Base-by-base conservation (phyloP, 2,797 vertebrate genomes). In the Benthosema pterotum region DNA sequence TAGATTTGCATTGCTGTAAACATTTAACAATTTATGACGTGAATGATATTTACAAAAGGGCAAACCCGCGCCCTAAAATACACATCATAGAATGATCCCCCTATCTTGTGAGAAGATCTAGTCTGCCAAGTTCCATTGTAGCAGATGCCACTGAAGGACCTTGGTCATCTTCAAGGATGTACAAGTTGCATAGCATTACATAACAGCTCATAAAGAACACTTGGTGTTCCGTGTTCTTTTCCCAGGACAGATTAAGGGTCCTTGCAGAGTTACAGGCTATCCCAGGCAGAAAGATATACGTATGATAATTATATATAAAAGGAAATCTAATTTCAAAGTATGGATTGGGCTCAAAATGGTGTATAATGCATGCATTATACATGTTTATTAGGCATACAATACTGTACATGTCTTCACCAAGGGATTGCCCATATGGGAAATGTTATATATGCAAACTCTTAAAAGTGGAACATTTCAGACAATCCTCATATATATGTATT, bases 81-180 rank as follows among this genome's bases (percentile, higher is more conserved):
- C 28, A 47, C 13, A 4, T 59, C 4, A 11, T 57, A 4, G 62
- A 14, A 49, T 1, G 4, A 60, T 61, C 57, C 59, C 15, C 42
- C n/a, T 43, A 42, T 47, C 2, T 51, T 43, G 2, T 84, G 80
- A 71, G 84, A 80, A 78, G 54, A 50, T 57, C 0, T 8, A 43
- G 38, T 25, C 19, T 2, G 50, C 2, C 11, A 0, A 53, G 9
- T n/a, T 25, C 32, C 77, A 65, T 89, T 88, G 71, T 75, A 48
- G 69, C 85, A 88, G 84, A 38, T 88, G 85, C 38, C 25, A 22
- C 16, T 53, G 4, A 65, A 66, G 58, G 67, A 74, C 49, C 48
- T n/a, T n/a, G 17, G 51, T 55, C 49, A 42, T 53, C 32, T 64
- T 55, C 49, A 67, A 12, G 19, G 71, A 77, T 75, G 57, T 22